A percentile compares a stretch with the other conserved stretches of the same genome.
These are phyloP conservation scores for Ophion ventricosus DNA, from an alignment of 2,888 invertebrate genomes.

Conservation along the genomic window DNA sequence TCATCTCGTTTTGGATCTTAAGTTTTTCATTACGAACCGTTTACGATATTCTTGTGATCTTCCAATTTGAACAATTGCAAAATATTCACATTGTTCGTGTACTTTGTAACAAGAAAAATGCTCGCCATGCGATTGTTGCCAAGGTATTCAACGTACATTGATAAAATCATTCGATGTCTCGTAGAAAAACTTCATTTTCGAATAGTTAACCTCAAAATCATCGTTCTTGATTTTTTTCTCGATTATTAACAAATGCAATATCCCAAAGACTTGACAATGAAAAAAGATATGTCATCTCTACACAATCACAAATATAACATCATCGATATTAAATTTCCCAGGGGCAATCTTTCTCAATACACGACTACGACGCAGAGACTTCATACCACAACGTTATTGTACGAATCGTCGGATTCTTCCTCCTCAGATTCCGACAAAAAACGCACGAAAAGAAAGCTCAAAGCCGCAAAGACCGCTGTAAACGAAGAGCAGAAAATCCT, in stretches of 20 bases:
- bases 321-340: slow-evolving; percentile 56
- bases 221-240: neutral
- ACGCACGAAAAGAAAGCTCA: slow-evolving; percentile 12
- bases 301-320: neutral
- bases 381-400: slow-evolving; percentile 63
- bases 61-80: slow-evolving; percentile 19
- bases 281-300: slow-evolving; percentile 1
- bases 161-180: slow-evolving; percentile 2
- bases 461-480: neutral
- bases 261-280: neutral
- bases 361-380: slow-evolving; percentile 63
- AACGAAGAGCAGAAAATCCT: slow-evolving; percentile 54
- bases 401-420: slow-evolving; percentile 58
- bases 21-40: neutral
- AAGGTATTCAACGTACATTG: slow-evolving; percentile 43
- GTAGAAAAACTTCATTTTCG: neutral
- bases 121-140: slow-evolving; percentile 58
- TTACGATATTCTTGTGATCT: slow-evolving; percentile 29
- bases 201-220: slow-evolving; percentile 41
- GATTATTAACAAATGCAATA: neutral
- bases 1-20: too few species aligned
- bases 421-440: slow-evolving; percentile 70
- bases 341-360: slow-evolving; percentile 62
- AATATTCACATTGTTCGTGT: slow-evolving; percentile 13
- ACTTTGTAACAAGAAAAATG: slow-evolving; percentile 33